These are phyloP conservation scores for Bradypus variegatus DNA, from an alignment of 2,797 vertebrate genomes.

Conservation along the genomic window DNA sequence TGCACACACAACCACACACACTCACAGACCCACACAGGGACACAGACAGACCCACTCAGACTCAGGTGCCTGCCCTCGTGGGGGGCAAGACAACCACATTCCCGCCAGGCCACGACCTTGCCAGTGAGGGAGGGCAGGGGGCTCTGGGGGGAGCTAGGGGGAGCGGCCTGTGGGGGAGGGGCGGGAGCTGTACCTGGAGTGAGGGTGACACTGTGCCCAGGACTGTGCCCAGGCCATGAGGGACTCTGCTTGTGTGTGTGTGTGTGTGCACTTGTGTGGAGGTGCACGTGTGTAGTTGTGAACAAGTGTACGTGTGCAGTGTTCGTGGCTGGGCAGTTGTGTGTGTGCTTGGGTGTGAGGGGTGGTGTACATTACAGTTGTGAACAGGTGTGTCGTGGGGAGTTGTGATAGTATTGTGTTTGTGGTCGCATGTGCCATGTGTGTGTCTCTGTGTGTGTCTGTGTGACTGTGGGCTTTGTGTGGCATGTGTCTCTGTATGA, in stretches of 20 bases:
- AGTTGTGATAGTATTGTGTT: neutral
- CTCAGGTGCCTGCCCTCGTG: neutral
- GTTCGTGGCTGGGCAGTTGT: neutral
- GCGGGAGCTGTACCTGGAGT: neutral
- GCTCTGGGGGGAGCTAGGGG: neutral
- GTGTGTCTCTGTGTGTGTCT: neutral
- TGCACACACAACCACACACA: neutral
- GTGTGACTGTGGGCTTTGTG: neutral
- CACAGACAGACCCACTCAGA: neutral
- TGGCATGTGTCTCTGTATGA: too few species aligned
- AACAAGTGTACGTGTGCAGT: too few species aligned
- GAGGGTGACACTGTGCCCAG: too few species aligned
- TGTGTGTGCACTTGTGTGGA: neutral
- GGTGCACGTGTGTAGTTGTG: neutral
- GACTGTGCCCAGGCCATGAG: neutral
- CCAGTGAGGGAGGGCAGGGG: too few species aligned
- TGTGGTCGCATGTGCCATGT: neutral
- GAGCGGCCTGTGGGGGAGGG: fast-evolving
- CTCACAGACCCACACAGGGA: neutral
- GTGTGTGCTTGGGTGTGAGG: neutral
- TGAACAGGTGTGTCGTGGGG: neutral
- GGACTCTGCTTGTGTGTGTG: neutral
- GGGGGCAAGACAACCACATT: neutral
- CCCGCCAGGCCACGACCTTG: too few species aligned
- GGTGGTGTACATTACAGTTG: neutral